Percentiles rank a stretch among this genome's conserved stretches.
Conservation (phyloP, 2,797 vertebrate species). For the Sebastes kiyomatsui region DNA sequence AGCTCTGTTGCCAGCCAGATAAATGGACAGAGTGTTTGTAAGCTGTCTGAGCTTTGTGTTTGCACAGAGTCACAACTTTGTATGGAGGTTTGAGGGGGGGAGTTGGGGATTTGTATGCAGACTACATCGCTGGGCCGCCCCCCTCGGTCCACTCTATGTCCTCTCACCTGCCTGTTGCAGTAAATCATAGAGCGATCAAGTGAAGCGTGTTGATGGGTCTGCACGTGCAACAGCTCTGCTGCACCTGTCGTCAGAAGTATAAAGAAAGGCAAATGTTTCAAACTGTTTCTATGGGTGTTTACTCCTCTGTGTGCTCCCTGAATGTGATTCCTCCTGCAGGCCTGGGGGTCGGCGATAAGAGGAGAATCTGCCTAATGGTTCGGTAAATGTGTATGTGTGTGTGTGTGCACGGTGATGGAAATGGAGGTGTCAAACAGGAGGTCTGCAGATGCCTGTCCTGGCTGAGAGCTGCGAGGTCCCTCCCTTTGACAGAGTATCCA, state of each 20-base stretch:
- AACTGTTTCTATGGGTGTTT: constrained; percentile 37
- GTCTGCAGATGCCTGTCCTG: constrained; percentile 93
- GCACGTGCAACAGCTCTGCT: constrained; percentile 90
- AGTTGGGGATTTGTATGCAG: constrained; percentile 87
- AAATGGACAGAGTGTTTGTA: constrained; percentile 77
- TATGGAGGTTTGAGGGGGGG: constrained; percentile 51
- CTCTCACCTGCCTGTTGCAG: constrained; percentile 96
- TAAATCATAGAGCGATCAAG: constrained; percentile 92
- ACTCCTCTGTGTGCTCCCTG: constrained; percentile 3
- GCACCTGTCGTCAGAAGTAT: constrained; percentile 84
- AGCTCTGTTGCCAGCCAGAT: constrained; percentile 64
- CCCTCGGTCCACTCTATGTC: constrained; percentile 81
- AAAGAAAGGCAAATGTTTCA: constrained; percentile 32
- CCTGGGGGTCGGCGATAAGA: constrained; percentile 55
- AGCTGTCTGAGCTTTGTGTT: constrained; percentile 82
- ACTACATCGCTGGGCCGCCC: constrained; percentile 64
- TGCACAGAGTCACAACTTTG: constrained; percentile 77
- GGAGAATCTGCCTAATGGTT: constrained; percentile 38
- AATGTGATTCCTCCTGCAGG: constrained; percentile 6
- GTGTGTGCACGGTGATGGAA: constrained; percentile 17
- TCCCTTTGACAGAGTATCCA: constrained; percentile 97
- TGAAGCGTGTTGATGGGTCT: constrained; percentile 89
- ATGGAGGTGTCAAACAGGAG: constrained; percentile 86
- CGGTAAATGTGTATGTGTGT: constrained; percentile 8
- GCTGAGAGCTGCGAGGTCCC: constrained; percentile 87